Evolutionary conservation across 2,113 vertebrate species (phyloP).

Genomic region (Chamaea fasciata): DNA sequence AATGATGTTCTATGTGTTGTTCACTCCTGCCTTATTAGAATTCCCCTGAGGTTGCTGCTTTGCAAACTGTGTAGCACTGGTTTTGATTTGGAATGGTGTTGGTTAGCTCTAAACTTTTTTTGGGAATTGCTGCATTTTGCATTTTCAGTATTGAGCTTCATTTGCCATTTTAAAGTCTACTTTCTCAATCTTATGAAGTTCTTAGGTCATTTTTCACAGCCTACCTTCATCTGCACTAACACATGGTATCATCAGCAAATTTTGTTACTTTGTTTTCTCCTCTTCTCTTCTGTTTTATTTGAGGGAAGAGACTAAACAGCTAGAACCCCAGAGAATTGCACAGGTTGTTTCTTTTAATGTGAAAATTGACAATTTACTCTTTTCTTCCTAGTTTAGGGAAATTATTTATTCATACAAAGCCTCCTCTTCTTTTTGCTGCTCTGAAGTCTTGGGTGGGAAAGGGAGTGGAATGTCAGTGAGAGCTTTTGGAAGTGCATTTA

Average conservation of each 20-base stretch:
- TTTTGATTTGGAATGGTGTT: not conserved
- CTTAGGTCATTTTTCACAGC: not conserved
- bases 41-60: not conserved
- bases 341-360: not conserved
- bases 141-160: not conserved
- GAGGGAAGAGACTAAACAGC: not conserved
- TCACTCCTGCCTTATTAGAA: not conserved
- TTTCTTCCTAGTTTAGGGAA: not conserved
- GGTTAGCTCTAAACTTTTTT: not conserved
- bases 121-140: not conserved
- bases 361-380: not conserved
- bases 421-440: not conserved
- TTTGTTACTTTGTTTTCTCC: not conserved
- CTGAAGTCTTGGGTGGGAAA: not conserved
- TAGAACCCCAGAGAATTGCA: not conserved
- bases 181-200: not conserved
- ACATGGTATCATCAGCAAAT: not conserved
- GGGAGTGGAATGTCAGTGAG: not conserved
- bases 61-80: not conserved
- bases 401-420: not conserved
- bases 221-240: not conserved
- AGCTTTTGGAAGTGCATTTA: not conserved
- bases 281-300: not conserved
- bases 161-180: not conserved
- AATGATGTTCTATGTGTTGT: not conserved